These are phyloP conservation scores for Aphrophora alni DNA, from an alignment of 2,888 invertebrate genomes.

Conservation along the genomic window DNA sequence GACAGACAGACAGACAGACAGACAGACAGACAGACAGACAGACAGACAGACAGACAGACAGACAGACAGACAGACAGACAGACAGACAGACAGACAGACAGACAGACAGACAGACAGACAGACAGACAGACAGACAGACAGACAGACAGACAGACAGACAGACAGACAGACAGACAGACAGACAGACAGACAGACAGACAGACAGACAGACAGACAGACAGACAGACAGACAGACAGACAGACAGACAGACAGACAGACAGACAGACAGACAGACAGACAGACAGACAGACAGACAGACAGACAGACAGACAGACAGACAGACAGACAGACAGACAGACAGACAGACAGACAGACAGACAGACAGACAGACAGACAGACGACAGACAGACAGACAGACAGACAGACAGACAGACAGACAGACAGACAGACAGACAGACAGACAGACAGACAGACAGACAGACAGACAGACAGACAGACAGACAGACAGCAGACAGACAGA, in stretches of 20 bases:
- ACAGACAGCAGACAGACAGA: too few species aligned
- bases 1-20: neutral
- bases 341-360: neutral
- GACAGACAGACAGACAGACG: too few species aligned
- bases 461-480: neutral
- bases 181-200: neutral
- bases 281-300: too few species aligned
- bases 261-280: too few species aligned
- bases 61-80: neutral
- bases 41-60: neutral
- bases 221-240: too few species aligned
- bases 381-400: too few species aligned
- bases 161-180: too few species aligned
- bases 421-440: neutral
- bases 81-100: too few species aligned
- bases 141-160: too few species aligned
- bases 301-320: neutral
- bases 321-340: neutral
- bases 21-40: neutral
- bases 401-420: conserved; percentile 1
- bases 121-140: too few species aligned
- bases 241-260: too few species aligned
- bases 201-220: neutral
- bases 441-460: neutral
- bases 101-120: too few species aligned